Base-by-base conservation (phyloP, 2,888 invertebrate species). In the Cryptus armator region DNA sequence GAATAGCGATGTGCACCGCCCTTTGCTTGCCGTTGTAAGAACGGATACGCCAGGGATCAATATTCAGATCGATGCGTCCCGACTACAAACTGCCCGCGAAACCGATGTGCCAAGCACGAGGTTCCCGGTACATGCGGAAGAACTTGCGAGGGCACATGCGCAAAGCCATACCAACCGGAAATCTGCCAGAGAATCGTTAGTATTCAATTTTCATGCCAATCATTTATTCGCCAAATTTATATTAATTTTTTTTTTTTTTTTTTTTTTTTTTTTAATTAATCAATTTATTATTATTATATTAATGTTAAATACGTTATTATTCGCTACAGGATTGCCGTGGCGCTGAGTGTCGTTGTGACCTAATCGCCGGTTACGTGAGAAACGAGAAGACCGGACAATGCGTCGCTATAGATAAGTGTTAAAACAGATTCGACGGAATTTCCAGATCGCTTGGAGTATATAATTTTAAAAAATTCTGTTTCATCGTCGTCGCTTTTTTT, bases 121-220 rank as follows among this genome's bases (percentile, higher is more conserved):
- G 5, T 32, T 59, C 46, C 48, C 9, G 70, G 70, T 16, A 3
- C 70, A 14, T 70, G 78, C 37, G 78, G 78, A 12, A 70, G 12
- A 59, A 62, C 24, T 19, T 78, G 78, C 62, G 78, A 78, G 37
- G 70, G 70, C 9, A 78, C 78, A 12, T 78, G 78, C 37, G 19
- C 24, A 3, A 78, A n/a, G 14, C 62, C 16, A 9, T 70, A 62
- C 51, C 29, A 78, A 19, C 72, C 72, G 43, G 46, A 72, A 72
- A 46, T 56, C n/a, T 80, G 80, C n/a, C 71, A 80, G 37, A 53
- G 43, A 53, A 53, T 67, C 16, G 72, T 80, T 16, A 72, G 80
- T 66, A 53, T 4, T 48, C 24, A n/a, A 29, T 16, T 56, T n/a
- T 68, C 44, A 37, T 37, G 7, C 5, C 0, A 9, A 37, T 37